phyloP scores from a whole-genome alignment of 2,113 vertebrate genomes.

The Ancistrus triradiatus region DNA sequence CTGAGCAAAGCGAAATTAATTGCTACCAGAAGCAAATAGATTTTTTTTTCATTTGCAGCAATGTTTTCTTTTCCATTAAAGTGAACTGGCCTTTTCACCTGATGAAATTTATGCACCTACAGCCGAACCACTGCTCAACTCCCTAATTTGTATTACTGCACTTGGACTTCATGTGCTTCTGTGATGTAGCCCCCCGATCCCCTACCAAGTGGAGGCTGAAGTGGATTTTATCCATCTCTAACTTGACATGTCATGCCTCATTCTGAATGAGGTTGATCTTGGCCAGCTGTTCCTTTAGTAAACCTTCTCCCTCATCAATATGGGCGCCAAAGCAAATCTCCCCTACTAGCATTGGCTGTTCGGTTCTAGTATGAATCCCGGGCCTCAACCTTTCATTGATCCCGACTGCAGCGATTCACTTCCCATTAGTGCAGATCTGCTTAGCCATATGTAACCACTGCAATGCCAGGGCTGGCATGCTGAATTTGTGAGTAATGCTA shows the following conservation, averaged over 20 bases:
- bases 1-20: too few species aligned
- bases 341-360: conserved; percentile 2
- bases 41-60: too few species aligned
- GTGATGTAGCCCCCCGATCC: conserved; percentile 3
- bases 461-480: neutral
- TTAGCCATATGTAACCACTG: conserved; percentile 9
- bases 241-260: conserved; percentile 26
- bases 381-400: conserved; percentile 30
- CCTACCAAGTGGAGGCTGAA: neutral
- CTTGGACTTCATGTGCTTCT: neutral
- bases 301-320: conserved; percentile 19
- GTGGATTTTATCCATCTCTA: conserved; percentile 6
- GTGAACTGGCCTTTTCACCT: conserved; percentile 9
- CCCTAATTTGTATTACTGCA: neutral
- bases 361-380: neutral
- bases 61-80: too few species aligned
- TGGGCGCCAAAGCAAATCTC: conserved; percentile 28
- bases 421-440: conserved; percentile 9
- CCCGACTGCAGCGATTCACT: neutral
- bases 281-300: conserved; percentile 7
- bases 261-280: conserved; percentile 33
- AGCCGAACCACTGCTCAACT: neutral
- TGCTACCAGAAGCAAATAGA: too few species aligned
- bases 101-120: too few species aligned
- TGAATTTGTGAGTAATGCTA: neutral